phyloP scores from a whole-genome alignment of 2,888 invertebrate species.

The Ecliptopera silaceata region DNA sequence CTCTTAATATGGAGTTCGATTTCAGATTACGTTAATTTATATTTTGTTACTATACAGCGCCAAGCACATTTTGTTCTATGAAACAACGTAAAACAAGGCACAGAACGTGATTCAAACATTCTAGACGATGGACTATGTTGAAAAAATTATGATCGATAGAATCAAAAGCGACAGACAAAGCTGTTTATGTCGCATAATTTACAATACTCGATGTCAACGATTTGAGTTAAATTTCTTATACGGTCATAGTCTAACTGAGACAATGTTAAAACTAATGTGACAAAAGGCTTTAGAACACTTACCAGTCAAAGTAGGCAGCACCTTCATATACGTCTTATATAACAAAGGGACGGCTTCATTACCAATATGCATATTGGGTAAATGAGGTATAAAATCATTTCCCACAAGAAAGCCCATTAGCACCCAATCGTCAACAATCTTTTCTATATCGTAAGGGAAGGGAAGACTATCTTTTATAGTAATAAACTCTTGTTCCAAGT shows the following conservation, averaged over 20 bases:
- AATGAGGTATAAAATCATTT: conserved; percentile 98
- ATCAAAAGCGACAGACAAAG: conserved; percentile 13
- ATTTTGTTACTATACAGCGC: not conserved
- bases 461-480: conserved; percentile 85
- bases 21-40: not conserved
- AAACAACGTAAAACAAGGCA: not conserved
- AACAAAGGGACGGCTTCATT: conserved; percentile 94
- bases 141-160: not conserved
- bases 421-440: conserved; percentile 98
- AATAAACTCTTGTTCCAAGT: conserved; percentile 95
- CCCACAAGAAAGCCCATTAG: conserved; percentile 98
- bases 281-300: conserved; percentile 55
- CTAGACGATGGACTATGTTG: not conserved
- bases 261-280: too few relatives aligned
- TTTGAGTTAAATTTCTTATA: too few relatives aligned
- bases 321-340: conserved; percentile 93
- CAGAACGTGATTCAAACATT: not conserved
- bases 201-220: too few relatives aligned
- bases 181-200: too few relatives aligned
- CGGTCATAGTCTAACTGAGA: too few relatives aligned
- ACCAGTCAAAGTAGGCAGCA: conserved; percentile 94
- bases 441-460: conserved; percentile 93
- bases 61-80: not conserved
- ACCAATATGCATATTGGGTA: conserved; percentile 97
- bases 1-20: not conserved